Evolutionary conservation across 2,888 invertebrate genomes (phyloP), one percentile per base, ranked within the genome.

Genomic region (Mycalesis mineus): DNA sequence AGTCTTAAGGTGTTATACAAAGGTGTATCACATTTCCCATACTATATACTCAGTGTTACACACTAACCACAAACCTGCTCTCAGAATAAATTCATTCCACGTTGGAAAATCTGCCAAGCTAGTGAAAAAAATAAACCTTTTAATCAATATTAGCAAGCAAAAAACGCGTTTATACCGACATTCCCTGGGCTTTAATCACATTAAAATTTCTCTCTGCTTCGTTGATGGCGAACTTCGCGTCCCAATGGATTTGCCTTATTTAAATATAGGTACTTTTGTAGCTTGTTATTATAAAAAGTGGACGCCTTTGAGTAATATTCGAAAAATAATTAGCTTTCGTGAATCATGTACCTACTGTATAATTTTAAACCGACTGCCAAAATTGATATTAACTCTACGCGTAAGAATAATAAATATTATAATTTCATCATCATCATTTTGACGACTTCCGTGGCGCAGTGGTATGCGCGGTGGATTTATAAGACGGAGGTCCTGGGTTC

Each of bases 121-220:
- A 39, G 33, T 36, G 17, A 31, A 37, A 49, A 37, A 37, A 37
- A 36, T 15, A 28, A 37, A 28, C 22, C 49, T 49, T 49, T 49
- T 49, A 37, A 49, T 49, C 37, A 49, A 49, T 49, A 49, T 49
- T 37, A 49, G 39, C 39, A 33, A 41, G 51, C 7, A 33, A 52
- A 52, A 52, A 52, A 42, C 22, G 17, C 42, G 17, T 42, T 42
- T 33, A 36, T 36, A 33, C 31, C 52, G 17, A 33, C 52, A 33
- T 42, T 52, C 52, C 52, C 52, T 8, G 33, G 52, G 63, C 36
- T 73, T 70, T 72, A 74, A 76, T 75, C 70, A 72, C 73, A 70
- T 75, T 68, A 75, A 69, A 72, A 67, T 66, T 72, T 71, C 65
- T 65, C 67, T 56, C 60, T 53, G 50, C 45, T 61, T 42, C 42